phyloP scores from a whole-genome alignment of 1,140 invertebrate species.

The Dendroctonus ponderosae region DNA sequence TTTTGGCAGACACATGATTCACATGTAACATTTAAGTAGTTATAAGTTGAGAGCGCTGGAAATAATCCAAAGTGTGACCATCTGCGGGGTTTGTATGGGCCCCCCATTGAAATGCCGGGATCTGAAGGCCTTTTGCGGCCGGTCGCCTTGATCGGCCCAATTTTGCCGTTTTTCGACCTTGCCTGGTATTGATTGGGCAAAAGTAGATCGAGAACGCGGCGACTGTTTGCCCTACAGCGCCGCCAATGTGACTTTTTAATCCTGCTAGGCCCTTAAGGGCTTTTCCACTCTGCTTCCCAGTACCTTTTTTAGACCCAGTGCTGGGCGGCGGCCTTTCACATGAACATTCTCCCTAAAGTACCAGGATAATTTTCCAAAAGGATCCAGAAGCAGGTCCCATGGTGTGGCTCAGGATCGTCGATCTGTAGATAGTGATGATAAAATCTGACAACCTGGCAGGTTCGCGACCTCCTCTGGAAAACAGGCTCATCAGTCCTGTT shows the following conservation, averaged over 20 bases:
- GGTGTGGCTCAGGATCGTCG: no score
- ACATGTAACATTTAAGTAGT: no score
- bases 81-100: not conserved
- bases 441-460: constrained; percentile 11
- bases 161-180: constrained; percentile 7
- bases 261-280: not conserved
- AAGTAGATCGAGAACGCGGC: constrained; percentile 17
- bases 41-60: no score
- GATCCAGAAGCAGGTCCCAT: not conserved
- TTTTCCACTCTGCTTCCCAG: not conserved
- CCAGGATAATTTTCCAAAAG: not conserved
- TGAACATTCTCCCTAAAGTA: not conserved
- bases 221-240: constrained; percentile 13
- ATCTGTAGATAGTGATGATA: not conserved
- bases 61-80: no score
- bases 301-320: not conserved
- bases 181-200: constrained; percentile 19
- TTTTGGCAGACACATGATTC: no score
- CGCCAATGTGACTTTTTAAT: not conserved
- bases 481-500: constrained; percentile 29
- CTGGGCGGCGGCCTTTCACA: not conserved
- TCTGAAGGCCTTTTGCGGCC: not conserved
- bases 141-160: constrained; percentile 8
- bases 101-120: not conserved
- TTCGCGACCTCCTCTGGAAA: constrained; percentile 32